A percentile compares a stretch with the other conserved stretches of the same genome.
phyloP scores from a whole-genome alignment of 1,140 invertebrate genomes.

The Sinella curviseta region DNA sequence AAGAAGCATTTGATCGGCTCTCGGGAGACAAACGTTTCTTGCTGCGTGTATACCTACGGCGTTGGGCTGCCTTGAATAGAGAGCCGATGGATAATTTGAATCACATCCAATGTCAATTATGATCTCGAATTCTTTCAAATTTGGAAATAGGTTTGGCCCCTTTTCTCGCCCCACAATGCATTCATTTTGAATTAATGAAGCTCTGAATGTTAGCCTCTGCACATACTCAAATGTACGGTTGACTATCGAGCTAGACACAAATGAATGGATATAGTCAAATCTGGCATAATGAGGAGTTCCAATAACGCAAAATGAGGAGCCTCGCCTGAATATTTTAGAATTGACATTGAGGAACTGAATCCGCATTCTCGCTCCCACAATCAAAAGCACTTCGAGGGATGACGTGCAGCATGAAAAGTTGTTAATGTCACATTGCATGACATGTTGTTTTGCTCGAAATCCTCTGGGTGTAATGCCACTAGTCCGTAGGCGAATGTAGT shows the following conservation, averaged over 20 bases:
- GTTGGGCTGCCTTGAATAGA: neutral
- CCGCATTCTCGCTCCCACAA: neutral
- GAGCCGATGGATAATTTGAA: neutral
- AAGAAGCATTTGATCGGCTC: neutral
- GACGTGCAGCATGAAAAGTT: neutral
- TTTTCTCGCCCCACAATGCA: constrained; percentile 1
- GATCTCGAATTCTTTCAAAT: neutral
- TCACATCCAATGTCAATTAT: constrained; percentile 3
- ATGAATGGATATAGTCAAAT: neutral
- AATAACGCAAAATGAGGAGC: neutral
- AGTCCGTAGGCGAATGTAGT: neutral
- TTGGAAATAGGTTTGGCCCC: neutral
- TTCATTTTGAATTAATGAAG: constrained; percentile 3
- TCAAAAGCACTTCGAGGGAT: neutral
- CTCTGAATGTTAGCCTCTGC: neutral
- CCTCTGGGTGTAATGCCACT: neutral
- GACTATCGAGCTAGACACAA: neutral
- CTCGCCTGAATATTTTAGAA: neutral
- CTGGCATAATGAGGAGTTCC: neutral
- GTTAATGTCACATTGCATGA: neutral
- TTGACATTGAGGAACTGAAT: neutral
- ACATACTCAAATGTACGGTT: neutral
- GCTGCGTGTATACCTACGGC: neutral
- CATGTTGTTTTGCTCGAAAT: neutral
- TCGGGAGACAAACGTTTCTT: neutral